phyloP scores from a whole-genome alignment of 2,113 vertebrate species.

The Phodopus roborovskii region DNA sequence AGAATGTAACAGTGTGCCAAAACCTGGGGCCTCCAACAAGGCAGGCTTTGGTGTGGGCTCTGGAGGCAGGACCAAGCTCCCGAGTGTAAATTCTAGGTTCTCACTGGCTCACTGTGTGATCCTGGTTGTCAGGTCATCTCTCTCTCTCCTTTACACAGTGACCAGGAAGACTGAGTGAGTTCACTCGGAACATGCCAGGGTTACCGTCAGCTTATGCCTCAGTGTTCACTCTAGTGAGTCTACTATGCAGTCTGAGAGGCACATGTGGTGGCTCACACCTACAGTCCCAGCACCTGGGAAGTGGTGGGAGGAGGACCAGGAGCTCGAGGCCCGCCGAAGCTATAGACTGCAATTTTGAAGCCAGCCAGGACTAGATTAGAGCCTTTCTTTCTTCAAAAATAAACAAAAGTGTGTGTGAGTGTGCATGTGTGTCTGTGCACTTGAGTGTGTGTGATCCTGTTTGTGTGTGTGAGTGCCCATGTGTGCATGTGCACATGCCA shows the following conservation, averaged over 20 bases:
- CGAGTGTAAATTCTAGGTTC: neutral
- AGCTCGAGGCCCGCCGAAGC: neutral
- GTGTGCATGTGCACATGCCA: accelerated
- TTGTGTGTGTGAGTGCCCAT: neutral
- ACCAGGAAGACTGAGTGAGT: neutral
- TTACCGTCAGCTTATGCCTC: neutral
- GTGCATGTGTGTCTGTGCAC: neutral
- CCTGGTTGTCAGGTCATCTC: neutral
- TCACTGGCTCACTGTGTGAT: neutral
- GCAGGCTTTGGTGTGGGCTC: neutral
- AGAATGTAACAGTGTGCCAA: neutral
- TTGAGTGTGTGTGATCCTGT: accelerated
- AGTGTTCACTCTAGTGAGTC: neutral
- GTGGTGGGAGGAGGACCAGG: neutral
- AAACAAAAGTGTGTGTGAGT: neutral
- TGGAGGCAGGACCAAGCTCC: neutral
- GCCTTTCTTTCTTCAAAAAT: neutral
- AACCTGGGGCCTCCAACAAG: neutral
- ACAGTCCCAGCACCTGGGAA: neutral
- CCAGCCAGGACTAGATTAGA: neutral
- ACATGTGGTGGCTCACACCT: neutral
- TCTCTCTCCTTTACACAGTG: neutral
- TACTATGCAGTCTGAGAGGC: neutral
- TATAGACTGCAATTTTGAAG: neutral
- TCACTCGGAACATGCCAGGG: neutral